Evolutionary conservation across 53 echinoderm and acorn worm genomes (phyloP), one percentile per base, ranked within the genome.

Genomic region (Mesocentrotus franciscanus): DNA sequence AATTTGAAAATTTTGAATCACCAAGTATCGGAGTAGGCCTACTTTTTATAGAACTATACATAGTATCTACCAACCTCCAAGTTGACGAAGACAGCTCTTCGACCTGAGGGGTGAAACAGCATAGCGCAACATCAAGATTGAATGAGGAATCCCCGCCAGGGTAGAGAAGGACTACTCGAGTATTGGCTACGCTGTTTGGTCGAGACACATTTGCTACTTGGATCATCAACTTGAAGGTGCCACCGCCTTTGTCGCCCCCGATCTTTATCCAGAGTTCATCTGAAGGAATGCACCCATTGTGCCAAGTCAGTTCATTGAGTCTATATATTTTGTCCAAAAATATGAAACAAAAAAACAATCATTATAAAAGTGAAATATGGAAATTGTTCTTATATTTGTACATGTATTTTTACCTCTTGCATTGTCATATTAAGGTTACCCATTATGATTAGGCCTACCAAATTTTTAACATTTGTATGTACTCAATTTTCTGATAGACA

Each of bases 291-390:
- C 55, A 13, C 13, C 93, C 93, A 61, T 81, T 33, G 13, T 93
- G 93, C 93, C 93, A 93, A 10, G 93, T 93, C 29, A 93, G 93
- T 60, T 93, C 79, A 12, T 81, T 1, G 4, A 93, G 35, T 10
- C 93, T 93, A n/a, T n/a, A 58, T 78, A n/a, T n/a, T n/a, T 22
- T 90, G 29, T 59, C 59, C 10, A 10, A 59, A 59, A 59, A 59
- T 5, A 59, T 59, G 6, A 59, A 59, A 59, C 6, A 59, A n/a
- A n/a, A n/a, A n/a, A n/a, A n/a, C n/a, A n/a, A n/a, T n/a, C n/a
- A n/a, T n/a, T n/a, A n/a, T n/a, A n/a, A n/a, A n/a, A n/a, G n/a
- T n/a, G n/a, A n/a, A n/a, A n/a, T n/a, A n/a, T n/a, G n/a, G n/a
- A n/a, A n/a, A n/a, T n/a, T n/a, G n/a, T n/a, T n/a, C n/a, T n/a